Base-by-base conservation (phyloP, 2,888 invertebrate species). In the Agrochola circellaris region DNA sequence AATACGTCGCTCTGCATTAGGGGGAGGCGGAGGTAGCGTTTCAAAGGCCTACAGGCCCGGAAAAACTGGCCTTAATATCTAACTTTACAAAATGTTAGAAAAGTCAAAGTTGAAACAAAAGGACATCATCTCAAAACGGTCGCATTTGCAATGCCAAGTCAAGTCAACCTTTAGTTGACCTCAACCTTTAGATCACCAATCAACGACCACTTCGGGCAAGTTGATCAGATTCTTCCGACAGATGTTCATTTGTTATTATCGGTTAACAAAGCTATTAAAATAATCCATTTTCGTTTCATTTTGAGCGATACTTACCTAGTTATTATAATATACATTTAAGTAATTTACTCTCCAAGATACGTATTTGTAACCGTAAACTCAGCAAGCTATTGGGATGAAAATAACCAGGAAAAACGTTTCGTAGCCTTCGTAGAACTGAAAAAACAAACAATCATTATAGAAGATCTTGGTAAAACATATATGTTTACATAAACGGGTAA, bases 111-210 rank as follows among this genome's bases (percentile, higher is more conserved):
- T 58, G 30, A 48, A 58, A 61, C 51, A 38, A 73, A 78, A 26
- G 38, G 20, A 51, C 30, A 42, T 73, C 7, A n/a, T 58, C 13
- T 45, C 34, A 51, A 42, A 60, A n/a, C 30, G 48, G 26, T 60
- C 42, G 42, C 65, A 65, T 60, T 81, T 34, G 75, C 75, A 74
- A 74, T 60, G 34, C 7, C 34, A 60, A 66, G 42, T 54, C 26
- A 60, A 58, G n/a, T 34, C 45, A 61, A 66, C 65, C 65, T 75
- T 74, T 34, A 42, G 9, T 56, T 56, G 20, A 66, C 30, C 51
- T 74, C 20, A 17, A 65, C 42, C 75, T 78, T 72, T 58, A 20
- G 26, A 34, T 34, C 58, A 58, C 58, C 20, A 30, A 75, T 61
- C 54, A 54, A 54, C 23, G 42, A 58, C 26, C 60, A 61, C 54